Conservation (phyloP, 2,888 invertebrate genomes). For the Lordiphosa andalusiaca region DNA sequence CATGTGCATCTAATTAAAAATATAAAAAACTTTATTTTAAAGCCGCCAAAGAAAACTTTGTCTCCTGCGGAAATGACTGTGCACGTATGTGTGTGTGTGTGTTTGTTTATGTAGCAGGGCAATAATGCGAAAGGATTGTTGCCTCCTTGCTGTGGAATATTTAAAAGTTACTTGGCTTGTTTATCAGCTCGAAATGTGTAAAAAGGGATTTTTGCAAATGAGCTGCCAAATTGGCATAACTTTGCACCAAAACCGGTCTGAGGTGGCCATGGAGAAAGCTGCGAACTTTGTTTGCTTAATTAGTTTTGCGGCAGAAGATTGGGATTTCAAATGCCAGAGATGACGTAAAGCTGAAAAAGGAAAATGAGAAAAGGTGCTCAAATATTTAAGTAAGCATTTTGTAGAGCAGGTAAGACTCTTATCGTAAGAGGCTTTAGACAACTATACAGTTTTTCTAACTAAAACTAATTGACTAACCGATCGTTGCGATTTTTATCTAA, state of each 20-base stretch:
- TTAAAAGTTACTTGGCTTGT: slow-evolving; percentile 65
- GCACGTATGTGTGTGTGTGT: slow-evolving; percentile 14
- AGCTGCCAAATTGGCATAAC: slow-evolving; percentile 66
- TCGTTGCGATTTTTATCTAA: no score
- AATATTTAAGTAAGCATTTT: no score
- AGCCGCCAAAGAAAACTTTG: slow-evolving; percentile 71
- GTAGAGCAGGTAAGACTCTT: background rate
- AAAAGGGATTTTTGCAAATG: slow-evolving; percentile 58
- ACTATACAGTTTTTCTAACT: no score
- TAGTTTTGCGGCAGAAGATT: slow-evolving; percentile 34
- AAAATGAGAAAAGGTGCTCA: background rate
- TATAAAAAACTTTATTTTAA: slow-evolving; percentile 73
- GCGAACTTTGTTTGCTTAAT: slow-evolving; percentile 51
- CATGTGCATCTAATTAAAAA: slow-evolving; percentile 75
- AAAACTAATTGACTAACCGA: no score
- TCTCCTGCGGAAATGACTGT: slow-evolving; percentile 57
- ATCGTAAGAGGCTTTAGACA: background rate
- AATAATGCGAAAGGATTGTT: slow-evolving; percentile 39
- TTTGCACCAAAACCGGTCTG: slow-evolving; percentile 27
- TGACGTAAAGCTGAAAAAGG: slow-evolving; percentile 5
- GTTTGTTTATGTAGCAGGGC: slow-evolving; percentile 30
- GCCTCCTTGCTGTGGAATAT: slow-evolving; percentile 37
- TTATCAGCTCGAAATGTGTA: slow-evolving; percentile 57
- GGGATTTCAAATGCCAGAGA: slow-evolving; percentile 9
- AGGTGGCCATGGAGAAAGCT: slow-evolving; percentile 4